A percentile compares a stretch with the other conserved stretches of the same genome.
phyloP scores from a whole-genome alignment of 2,888 invertebrate species.

The Monoplex corrugatus region DNA sequence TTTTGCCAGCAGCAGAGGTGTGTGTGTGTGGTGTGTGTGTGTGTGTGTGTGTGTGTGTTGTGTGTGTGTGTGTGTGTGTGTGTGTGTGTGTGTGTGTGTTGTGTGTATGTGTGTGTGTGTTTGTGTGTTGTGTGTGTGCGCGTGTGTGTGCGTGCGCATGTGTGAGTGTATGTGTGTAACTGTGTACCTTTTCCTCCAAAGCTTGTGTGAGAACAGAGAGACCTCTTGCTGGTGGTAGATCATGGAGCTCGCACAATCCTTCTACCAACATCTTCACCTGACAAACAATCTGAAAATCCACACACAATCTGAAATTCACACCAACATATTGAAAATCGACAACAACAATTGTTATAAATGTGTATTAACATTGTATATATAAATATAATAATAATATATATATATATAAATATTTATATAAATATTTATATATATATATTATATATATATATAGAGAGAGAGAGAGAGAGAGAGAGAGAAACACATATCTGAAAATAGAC shows the following conservation, averaged over 20 bases:
- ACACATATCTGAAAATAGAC: too few relatives aligned
- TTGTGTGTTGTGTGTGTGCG: not conserved
- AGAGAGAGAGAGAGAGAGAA: too few relatives aligned
- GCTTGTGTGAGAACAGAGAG: constrained; percentile 85
- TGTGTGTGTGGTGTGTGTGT: too few relatives aligned
- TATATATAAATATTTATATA: too few relatives aligned
- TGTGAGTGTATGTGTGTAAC: not conserved
- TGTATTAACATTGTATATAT: too few relatives aligned
- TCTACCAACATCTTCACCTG: constrained; percentile 94
- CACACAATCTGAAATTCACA: too few relatives aligned
- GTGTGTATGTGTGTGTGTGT: not conserved
- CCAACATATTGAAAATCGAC: too few relatives aligned
- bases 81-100: not conserved
- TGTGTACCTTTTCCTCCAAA: constrained; percentile 68
- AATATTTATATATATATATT: too few relatives aligned
- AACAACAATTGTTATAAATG: too few relatives aligned
- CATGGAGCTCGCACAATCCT: constrained; percentile 95
- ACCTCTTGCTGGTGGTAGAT: constrained; percentile 95
- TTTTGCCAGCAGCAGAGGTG: constrained; percentile 94
- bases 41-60: not conserved
- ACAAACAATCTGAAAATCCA: constrained; percentile 82
- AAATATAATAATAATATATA: too few relatives aligned
- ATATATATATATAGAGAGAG: too few relatives aligned
- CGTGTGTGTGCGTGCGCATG: not conserved
- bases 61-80: constrained; percentile 8